These are phyloP conservation scores for Caenorhabditis afra DNA, from an alignment of 2,888 invertebrate genomes.

Conservation along the genomic window DNA sequence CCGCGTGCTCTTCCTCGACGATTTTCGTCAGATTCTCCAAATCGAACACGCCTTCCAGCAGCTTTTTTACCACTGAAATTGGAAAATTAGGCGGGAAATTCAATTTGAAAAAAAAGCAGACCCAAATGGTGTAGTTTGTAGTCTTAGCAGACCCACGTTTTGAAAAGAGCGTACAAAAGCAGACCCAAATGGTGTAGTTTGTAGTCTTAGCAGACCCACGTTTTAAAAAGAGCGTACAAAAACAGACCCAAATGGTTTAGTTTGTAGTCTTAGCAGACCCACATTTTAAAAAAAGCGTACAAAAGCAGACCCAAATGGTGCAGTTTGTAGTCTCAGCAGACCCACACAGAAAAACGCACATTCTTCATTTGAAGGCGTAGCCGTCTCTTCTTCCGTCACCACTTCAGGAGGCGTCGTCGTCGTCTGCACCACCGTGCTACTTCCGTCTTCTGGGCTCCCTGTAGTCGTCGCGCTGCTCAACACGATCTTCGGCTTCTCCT, in stretches of 20 bases:
- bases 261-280: neutral
- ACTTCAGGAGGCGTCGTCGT: neutral
- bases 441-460: neutral
- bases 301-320: neutral
- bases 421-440: neutral
- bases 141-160: no score
- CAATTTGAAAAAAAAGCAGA: no score
- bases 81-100: no score
- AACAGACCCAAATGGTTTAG: no score
- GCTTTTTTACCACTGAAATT: conserved; percentile 59
- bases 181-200: no score
- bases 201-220: no score
- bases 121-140: no score
- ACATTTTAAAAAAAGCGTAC: neutral
- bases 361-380: conserved; percentile 26
- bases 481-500: conserved; percentile 19
- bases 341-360: conserved; percentile 23
- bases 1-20: conserved; percentile 64
- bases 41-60: conserved; percentile 58
- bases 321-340: neutral
- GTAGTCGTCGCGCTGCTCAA: neutral
- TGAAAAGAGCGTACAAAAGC: no score
- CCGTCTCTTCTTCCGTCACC: neutral
- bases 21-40: conserved; percentile 61
- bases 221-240: no score